A percentile compares a stretch with the other conserved stretches of the same genome.
These are phyloP conservation scores for Reinhardtius hippoglossoides DNA, from an alignment of 2,113 vertebrate species.

Conservation along the genomic window DNA sequence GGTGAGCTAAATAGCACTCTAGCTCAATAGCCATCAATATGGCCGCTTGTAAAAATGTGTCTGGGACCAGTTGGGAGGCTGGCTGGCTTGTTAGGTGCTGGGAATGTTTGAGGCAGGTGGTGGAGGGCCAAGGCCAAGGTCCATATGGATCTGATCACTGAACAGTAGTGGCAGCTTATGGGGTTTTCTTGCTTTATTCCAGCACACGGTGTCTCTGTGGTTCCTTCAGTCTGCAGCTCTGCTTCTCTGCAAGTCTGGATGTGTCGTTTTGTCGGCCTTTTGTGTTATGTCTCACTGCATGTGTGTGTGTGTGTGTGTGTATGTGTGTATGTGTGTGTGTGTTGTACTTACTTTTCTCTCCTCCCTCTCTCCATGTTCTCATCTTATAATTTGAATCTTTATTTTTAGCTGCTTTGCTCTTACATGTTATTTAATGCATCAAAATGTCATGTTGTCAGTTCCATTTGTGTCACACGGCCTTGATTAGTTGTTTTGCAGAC, in stretches of 20 bases:
- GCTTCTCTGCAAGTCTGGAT: constrained; percentile 29
- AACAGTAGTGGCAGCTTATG: constrained; percentile 82
- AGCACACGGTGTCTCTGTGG: constrained; percentile 65
- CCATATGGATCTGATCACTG: constrained; percentile 85
- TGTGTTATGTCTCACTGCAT: background rate
- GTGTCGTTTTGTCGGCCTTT: constrained; percentile 19
- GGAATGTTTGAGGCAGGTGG: constrained; percentile 76
- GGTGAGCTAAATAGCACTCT: constrained; percentile 78
- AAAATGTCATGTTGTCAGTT: constrained; percentile 14
- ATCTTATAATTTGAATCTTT: background rate
- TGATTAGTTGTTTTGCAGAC: constrained; percentile 3
- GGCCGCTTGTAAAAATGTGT: constrained; percentile 75
- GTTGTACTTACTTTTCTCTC: constrained; percentile 9
- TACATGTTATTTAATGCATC: background rate
- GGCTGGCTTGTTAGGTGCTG: constrained; percentile 74
- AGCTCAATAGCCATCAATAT: constrained; percentile 80
- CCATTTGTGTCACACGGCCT: background rate
- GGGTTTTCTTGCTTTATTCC: constrained; percentile 62
- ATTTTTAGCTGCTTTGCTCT: background rate
- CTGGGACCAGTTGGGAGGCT: constrained; percentile 71
- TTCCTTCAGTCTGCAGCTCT: constrained; percentile 48
- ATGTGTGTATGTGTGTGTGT: too few species aligned
- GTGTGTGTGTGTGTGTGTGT: too few species aligned
- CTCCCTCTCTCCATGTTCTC: constrained; percentile 1
- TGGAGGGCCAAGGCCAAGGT: constrained; percentile 68